phyloP scores from a whole-genome alignment of 2,113 vertebrate species.

The Grantiella picta region DNA sequence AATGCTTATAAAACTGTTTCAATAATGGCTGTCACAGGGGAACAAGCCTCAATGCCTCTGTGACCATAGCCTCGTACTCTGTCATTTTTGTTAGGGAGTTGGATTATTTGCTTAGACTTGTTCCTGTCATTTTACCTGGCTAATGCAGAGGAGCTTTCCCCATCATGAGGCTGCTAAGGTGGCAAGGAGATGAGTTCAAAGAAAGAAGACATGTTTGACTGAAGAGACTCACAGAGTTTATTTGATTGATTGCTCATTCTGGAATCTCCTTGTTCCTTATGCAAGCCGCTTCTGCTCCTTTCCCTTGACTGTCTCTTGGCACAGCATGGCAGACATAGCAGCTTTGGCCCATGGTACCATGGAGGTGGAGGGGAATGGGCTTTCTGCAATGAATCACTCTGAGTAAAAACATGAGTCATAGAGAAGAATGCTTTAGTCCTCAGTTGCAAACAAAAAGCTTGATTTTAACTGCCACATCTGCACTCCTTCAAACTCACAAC shows the following conservation, averaged over 20 bases:
- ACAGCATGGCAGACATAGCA: neutral
- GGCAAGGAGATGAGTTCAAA: neutral
- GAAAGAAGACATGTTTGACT: neutral
- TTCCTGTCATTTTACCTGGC: neutral
- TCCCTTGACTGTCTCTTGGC: neutral
- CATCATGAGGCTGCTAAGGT: neutral
- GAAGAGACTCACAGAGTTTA: neutral
- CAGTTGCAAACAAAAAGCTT: neutral
- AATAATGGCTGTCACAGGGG: neutral
- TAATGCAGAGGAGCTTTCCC: neutral
- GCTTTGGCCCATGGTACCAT: neutral
- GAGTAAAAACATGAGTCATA: neutral
- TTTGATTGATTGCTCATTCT: neutral
- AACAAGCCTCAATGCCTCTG: neutral
- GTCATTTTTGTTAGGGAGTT: neutral
- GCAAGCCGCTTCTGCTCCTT: neutral
- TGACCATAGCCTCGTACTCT: neutral
- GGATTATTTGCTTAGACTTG: neutral
- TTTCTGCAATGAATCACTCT: neutral
- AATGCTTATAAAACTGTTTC: neutral
- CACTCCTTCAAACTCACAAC: neutral
- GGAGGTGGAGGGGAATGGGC: neutral
- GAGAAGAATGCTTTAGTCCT: neutral
- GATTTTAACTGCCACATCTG: neutral
- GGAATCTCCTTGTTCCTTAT: neutral